These are phyloP conservation scores for Echinarachnius parma DNA, from an alignment of 53 echinoderm and acorn worm species.

Conservation along the genomic window DNA sequence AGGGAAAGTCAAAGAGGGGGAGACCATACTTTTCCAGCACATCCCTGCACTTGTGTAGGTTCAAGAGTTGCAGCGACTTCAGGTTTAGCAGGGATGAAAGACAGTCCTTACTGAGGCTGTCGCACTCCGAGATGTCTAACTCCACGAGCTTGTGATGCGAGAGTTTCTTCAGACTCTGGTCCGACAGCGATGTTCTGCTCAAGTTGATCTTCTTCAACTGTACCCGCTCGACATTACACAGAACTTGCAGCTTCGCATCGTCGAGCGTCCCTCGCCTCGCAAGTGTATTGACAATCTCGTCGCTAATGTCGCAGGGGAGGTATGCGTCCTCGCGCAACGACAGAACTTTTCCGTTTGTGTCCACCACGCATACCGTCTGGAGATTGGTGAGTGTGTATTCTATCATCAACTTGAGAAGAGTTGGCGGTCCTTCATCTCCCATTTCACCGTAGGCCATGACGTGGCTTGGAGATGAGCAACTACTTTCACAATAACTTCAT, in stretches of 20 bases:
- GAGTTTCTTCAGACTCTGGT: constrained; percentile 53
- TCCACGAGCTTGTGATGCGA: constrained; percentile 67
- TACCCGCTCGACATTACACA: constrained; percentile 52
- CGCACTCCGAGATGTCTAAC: constrained; percentile 70
- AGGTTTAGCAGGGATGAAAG: constrained; percentile 60
- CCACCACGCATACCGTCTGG: constrained; percentile 19
- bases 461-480: no score
- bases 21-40: constrained; percentile 51
- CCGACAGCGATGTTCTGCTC: constrained; percentile 59
- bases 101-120: constrained; percentile 29
- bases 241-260: constrained; percentile 33
- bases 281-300: constrained; percentile 57
- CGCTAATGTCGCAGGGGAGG: constrained; percentile 68
- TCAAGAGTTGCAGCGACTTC: constrained; percentile 58
- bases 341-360: constrained; percentile 12
- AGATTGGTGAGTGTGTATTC: constrained; percentile 26
- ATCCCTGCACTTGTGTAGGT: constrained; percentile 51
- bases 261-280: constrained; percentile 34
- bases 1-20: constrained; percentile 58
- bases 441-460: constrained; percentile 6
- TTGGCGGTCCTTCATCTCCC: constrained; percentile 7
- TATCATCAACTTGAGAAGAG: constrained; percentile 22
- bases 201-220: constrained; percentile 67
- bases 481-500: no score
- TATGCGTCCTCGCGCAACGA: constrained; percentile 51